Evolutionary conservation across 1,140 invertebrate genomes (phyloP), one percentile per base, ranked within the genome.

Genomic region (Cydia fagiglandana): DNA sequence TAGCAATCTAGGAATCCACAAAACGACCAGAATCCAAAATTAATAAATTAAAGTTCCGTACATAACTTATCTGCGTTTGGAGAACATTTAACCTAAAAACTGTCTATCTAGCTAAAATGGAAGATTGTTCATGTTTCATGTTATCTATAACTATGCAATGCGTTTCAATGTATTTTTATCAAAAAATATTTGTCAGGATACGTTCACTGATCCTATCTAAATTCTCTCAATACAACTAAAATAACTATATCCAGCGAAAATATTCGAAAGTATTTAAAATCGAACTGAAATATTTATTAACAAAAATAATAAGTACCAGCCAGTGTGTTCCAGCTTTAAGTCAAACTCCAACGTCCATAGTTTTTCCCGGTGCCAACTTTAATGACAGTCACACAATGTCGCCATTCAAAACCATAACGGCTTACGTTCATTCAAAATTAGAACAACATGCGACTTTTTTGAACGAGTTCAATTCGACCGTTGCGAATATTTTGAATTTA

Each of bases 291-390:
- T 61, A 61, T 61, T 61, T 24, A 24, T 61, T 24, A 24, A 7
- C 34, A n/a, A 41, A 70, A 70, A 70, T 70, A 17, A n/a, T 20
- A 45, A 70, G 45, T 70, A 17, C 38, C 66, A 9, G 7, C 38
- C 66, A 9, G 7, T 70, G 30, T 70, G 66, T 41, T 17, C 34
- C n/a, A 70, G 66, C 66, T 38, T 61, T 24, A 45, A 20, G 5
- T 13, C 2, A 38, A 68, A 68, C 30, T 68, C 64, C 30, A 15
- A 17, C 34, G 66, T 34, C 34, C 66, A 70, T 38, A 70, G 66
- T 70, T 70, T 70, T 70, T 70, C 66, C 66, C 66, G 66, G n/a
- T 70, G 45, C 38, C 66, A 70, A 70, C 66, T 70, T 70, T 70
- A 70, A 70, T 70, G 66, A 45, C 66, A 70, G 66, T 7, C 34